A percentile compares a stretch with the other conserved stretches of the same genome.
Evolutionary conservation across 2,113 vertebrate genomes (phyloP).

Genomic region (Manacus vitellinus): DNA sequence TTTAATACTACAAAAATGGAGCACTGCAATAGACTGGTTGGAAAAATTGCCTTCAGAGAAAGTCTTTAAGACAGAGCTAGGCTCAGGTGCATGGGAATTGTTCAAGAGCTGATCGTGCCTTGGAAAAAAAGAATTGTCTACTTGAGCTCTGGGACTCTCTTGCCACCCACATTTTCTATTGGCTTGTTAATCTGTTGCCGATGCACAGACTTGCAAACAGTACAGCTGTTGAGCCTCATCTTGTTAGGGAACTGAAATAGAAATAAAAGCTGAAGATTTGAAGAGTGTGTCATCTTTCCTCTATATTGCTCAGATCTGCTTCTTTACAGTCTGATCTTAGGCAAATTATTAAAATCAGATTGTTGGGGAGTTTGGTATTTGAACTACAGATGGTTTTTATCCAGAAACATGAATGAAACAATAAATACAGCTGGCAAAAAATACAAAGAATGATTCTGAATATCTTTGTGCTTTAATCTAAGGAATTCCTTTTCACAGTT

Average conservation of each 20-base stretch:
- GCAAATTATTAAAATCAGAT: conserved; percentile 11
- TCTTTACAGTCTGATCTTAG: not conserved
- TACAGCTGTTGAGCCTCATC: not conserved
- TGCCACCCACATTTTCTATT: not conserved
- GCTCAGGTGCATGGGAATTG: not conserved
- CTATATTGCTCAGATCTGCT: not conserved
- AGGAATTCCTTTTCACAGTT: not conserved
- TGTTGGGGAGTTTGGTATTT: not conserved
- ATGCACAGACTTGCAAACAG: not conserved
- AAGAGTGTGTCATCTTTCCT: not conserved
- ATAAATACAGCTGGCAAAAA: not conserved
- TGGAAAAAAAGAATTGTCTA: not conserved
- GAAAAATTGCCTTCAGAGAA: not conserved
- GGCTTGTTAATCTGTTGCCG: not conserved
- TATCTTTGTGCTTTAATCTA: not conserved
- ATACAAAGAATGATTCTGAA: not conserved
- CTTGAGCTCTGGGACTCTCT: not conserved
- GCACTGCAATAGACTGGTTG: not conserved
- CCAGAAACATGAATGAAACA: not conserved
- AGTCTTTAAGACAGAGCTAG: not conserved
- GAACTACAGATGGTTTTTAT: not conserved
- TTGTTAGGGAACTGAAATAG: not conserved
- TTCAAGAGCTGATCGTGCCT: not conserved
- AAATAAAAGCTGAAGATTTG: conserved; percentile 2
- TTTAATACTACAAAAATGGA: not conserved